Conservation (phyloP, 2,113 vertebrate genomes). For the Mohoua ochrocephala region DNA sequence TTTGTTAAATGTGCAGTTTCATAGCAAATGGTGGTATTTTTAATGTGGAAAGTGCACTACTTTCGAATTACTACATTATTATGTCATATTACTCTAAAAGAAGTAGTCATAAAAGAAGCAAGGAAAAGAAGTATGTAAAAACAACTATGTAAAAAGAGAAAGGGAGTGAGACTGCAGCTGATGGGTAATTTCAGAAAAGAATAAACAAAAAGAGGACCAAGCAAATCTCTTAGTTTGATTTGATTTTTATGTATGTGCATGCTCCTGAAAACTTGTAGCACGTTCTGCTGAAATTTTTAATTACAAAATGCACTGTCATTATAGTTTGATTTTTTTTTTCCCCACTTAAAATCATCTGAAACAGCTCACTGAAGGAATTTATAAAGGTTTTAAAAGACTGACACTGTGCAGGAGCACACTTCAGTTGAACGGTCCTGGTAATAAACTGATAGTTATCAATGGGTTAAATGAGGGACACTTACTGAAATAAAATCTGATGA, state of each 20-base stretch:
- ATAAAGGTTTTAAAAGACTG: neutral
- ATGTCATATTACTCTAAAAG: neutral
- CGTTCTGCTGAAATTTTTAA: neutral
- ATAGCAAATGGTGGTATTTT: neutral
- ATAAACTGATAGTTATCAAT: neutral
- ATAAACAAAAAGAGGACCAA: neutral
- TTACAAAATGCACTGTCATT: neutral
- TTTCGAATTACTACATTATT: neutral
- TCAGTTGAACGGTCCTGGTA: neutral
- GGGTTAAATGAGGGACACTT: neutral
- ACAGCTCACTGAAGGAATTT: neutral
- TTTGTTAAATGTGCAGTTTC: neutral
- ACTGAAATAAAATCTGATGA: neutral
- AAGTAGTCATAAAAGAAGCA: neutral
- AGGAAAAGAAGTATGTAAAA: neutral
- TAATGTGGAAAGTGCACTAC: neutral
- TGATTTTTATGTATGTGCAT: neutral
- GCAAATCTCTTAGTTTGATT: neutral
- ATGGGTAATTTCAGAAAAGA: neutral
- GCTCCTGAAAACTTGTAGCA: neutral
- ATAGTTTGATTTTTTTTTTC: neutral
- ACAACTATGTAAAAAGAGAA: neutral
- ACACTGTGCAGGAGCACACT: neutral
- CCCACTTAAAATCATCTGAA: neutral
- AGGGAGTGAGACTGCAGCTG: neutral